These are phyloP conservation scores for Hystrix cristata DNA, from an alignment of 2,113 vertebrate species.

Conservation along the genomic window DNA sequence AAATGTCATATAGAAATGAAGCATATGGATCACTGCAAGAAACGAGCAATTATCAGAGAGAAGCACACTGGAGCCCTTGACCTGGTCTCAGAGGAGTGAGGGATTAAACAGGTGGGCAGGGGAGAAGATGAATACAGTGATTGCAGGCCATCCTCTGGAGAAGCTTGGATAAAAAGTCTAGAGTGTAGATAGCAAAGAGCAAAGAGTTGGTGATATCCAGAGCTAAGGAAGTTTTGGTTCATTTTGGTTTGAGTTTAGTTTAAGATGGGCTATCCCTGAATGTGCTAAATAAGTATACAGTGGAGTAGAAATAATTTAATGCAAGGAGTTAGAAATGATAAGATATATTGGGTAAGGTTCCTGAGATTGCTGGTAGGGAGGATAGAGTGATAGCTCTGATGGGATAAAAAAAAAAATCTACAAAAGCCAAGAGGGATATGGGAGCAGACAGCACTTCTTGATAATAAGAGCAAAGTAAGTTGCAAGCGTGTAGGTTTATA, in stretches of 20 bases:
- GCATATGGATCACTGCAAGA: neutral
- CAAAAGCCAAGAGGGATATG: neutral
- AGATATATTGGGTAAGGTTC: neutral
- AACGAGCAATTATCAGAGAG: neutral
- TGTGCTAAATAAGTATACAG: neutral
- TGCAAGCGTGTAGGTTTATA: neutral
- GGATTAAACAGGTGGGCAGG: neutral
- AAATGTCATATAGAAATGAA: neutral
- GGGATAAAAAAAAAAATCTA: neutral
- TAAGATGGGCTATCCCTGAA: neutral
- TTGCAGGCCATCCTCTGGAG: neutral
- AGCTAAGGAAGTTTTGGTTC: slow-evolving; percentile 50
- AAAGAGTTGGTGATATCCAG: slow-evolving; percentile 38
- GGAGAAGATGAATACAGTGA: neutral
- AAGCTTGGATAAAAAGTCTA: slow-evolving; percentile 14
- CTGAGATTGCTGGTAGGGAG: neutral
- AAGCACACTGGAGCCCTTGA: neutral
- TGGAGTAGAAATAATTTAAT: neutral
- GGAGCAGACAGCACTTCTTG: neutral
- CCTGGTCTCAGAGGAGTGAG: neutral
- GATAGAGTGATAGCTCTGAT: neutral
- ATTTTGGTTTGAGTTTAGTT: neutral
- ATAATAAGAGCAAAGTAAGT: neutral
- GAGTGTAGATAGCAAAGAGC: neutral
- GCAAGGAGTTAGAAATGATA: neutral